phyloP scores from a whole-genome alignment of 2,113 vertebrate species.

The Paraplagusia blochii region DNA sequence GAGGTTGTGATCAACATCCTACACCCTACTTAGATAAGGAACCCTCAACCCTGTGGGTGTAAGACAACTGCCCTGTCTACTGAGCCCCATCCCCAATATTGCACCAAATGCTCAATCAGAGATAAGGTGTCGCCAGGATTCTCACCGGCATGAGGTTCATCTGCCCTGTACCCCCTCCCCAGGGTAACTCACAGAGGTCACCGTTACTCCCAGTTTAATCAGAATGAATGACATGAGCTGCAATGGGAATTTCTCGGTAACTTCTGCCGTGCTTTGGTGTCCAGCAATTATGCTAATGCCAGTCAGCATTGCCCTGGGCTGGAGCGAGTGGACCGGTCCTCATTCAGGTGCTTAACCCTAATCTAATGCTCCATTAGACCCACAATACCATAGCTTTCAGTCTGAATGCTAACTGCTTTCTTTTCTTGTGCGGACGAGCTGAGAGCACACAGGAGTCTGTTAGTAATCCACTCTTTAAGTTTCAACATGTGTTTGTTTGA shows the following conservation, averaged over 20 bases:
- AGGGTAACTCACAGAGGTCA: conserved; percentile 47
- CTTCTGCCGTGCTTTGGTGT: conserved; percentile 57
- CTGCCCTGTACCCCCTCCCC: conserved; percentile 18
- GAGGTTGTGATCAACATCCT: no score
- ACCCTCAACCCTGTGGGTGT: no score
- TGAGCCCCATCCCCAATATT: no score
- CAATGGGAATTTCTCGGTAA: conserved; percentile 45
- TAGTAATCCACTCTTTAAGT: conserved; percentile 48
- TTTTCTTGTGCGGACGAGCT: conserved; percentile 28
- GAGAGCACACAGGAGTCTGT: conserved; percentile 49
- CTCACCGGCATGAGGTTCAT: not conserved
- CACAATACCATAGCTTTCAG: conserved; percentile 57
- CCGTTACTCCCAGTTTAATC: conserved; percentile 58
- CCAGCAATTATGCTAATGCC: conserved; percentile 73
- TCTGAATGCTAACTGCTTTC: conserved; percentile 54
- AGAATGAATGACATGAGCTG: conserved; percentile 58
- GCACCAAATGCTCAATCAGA: no score
- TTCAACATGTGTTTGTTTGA: conserved; percentile 49
- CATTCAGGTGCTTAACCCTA: conserved; percentile 73
- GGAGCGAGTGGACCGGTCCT: conserved; percentile 60
- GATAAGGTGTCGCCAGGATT: no score
- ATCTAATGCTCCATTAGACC: conserved; percentile 75
- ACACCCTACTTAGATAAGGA: no score
- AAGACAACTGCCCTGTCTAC: no score
- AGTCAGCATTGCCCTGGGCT: conserved; percentile 54